phyloP scores from a whole-genome alignment of 2,797 vertebrate species.

The Hyperoplus lanceolatus region DNA sequence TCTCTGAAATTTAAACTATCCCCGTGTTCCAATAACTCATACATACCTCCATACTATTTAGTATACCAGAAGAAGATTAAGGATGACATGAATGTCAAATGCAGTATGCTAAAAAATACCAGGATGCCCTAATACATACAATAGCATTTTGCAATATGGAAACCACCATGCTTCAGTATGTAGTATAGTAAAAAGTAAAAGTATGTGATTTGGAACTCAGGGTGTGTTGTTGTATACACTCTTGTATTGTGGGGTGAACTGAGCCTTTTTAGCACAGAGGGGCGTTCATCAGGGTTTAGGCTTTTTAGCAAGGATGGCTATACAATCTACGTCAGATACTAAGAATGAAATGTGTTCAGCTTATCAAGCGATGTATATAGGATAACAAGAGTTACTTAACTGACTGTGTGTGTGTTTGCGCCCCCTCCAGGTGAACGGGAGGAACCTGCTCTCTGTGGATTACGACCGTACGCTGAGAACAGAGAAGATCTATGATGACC shows the following conservation, averaged over 20 bases:
- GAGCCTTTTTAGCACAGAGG: neutral
- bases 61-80: no score
- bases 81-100: no score
- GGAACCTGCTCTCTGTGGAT: conserved; percentile 97
- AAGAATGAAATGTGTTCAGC: neutral
- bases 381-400: neutral
- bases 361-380: neutral
- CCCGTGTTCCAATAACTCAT: no score
- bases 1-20: neutral
- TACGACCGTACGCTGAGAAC: conserved; percentile 94
- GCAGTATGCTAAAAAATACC: no score
- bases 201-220: no score
- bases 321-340: neutral
- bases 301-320: neutral
- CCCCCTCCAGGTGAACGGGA: conserved; percentile 92
- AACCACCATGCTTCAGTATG: no score
- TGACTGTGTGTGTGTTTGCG: neutral
- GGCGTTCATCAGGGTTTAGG: neutral
- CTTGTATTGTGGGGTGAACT: neutral
- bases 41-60: no score
- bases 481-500: conserved; percentile 98
- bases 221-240: no score
- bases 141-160: no score
- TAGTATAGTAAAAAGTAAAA: no score
- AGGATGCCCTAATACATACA: no score